Evolutionary conservation across 2,113 vertebrate genomes (phyloP), one percentile per base, ranked within the genome.

Genomic region (Trachemys scripta): DNA sequence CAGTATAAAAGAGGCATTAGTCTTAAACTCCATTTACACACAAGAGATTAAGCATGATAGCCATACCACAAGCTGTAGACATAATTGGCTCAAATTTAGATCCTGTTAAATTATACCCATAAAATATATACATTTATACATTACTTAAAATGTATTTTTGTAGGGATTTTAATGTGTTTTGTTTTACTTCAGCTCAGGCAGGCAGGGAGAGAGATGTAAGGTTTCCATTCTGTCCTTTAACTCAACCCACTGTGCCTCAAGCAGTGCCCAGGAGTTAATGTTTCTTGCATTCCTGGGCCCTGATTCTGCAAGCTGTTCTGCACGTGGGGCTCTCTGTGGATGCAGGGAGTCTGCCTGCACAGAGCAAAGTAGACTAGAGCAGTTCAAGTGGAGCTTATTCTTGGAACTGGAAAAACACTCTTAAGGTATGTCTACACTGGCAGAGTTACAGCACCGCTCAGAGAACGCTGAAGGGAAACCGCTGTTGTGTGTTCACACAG

Each of bases 161-260:
- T 45, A 45, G 45, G 45, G 45, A 45, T 45, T 45, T 45, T 45
- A 1, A n/a, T 9, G 20, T 94, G 14, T 76, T 83, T 93, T 89
- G 62, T 75, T 94, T 96, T 93, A 79, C 35, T 95, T 88, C 51
- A 97, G 56, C 42, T 88, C 69, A 85, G 2, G 65, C 91, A 54
- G 29, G 87, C 54, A 96, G 91, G 50, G 13, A 83, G 38, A 79
- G 42, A 88, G 54, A 90, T 59, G 93, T 25, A 45, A 89, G 59
- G 31, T 80, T 94, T 47, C n/a, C 80, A 9, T n/a, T 93, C 94
- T 94, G 50, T 31, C 27, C 91, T 91, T 92, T 94, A 95, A 90
- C 57, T 91, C 80, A 88, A 50, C 83, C 84, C 69, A 45, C 4
- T 45, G 75, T 24, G 24, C 84, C 90, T 89, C 79, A 92, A 14